Conservation (phyloP, 2,113 vertebrate genomes). For the Verasper variegatus region DNA sequence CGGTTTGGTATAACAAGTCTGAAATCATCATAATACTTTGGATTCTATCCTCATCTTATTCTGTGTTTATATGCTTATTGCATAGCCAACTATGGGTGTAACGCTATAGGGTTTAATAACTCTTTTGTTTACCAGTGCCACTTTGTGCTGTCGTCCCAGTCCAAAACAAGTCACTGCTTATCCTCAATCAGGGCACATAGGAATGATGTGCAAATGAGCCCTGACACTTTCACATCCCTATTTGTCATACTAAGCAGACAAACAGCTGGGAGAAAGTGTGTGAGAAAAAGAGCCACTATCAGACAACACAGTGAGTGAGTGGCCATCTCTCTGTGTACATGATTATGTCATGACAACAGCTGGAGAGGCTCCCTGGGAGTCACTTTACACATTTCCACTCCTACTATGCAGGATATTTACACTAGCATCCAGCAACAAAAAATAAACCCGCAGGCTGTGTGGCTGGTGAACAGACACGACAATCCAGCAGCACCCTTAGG, state of each 20-base stretch:
- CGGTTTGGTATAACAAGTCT: background rate
- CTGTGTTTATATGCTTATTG: background rate
- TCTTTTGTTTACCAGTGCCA: background rate
- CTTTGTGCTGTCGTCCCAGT: background rate
- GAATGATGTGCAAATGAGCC: constrained; percentile 35
- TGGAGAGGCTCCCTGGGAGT: constrained; percentile 51
- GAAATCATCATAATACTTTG: too few species aligned
- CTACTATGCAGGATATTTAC: constrained; percentile 67
- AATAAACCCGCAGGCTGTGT: constrained; percentile 48
- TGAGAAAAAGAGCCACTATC: constrained; percentile 35
- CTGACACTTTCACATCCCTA: constrained; percentile 39
- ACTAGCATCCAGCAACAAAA: constrained; percentile 47
- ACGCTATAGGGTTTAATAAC: background rate
- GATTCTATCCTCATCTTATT: background rate
- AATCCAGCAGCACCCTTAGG: constrained; percentile 42
- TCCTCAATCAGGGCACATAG: background rate
- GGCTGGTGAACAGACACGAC: constrained; percentile 26
- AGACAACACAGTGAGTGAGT: constrained; percentile 8
- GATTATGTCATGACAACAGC: constrained; percentile 63
- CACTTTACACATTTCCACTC: constrained; percentile 36
- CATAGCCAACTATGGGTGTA: background rate
- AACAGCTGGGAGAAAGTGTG: constrained; percentile 44
- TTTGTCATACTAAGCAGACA: constrained; percentile 33
- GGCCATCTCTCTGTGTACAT: constrained; percentile 24
- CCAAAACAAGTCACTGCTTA: constrained; percentile 3